Evolutionary conservation across 53 echinoderm and acorn worm genomes (phyloP).

Genomic region (Stichopus horrens): DNA sequence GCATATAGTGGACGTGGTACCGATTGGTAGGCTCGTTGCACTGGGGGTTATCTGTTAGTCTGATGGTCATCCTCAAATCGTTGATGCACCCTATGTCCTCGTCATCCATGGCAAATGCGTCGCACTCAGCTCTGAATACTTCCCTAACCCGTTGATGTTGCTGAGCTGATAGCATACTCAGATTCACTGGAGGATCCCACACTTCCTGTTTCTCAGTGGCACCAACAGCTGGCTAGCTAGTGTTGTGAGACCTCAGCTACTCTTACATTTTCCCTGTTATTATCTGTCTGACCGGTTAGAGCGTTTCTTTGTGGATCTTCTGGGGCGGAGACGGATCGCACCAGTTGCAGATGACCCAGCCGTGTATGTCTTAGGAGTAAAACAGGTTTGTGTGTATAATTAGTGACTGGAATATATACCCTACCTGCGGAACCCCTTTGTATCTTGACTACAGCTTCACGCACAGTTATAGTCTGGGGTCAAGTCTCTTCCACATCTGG

Average conservation of each 20-base stretch:
- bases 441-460: neutral
- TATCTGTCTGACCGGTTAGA: too few species aligned
- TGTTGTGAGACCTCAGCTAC: neutral
- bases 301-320: too few species aligned
- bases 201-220: neutral
- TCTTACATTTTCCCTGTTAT: neutral
- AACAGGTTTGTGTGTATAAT: neutral
- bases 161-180: neutral
- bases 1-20: neutral
- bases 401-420: neutral
- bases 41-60: neutral
- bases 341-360: constrained; percentile 1
- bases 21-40: neutral
- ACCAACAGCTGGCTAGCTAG: neutral
- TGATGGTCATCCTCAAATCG: neutral
- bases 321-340: neutral
- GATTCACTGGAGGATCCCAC: neutral
- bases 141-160: neutral
- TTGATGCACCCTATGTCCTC: neutral
- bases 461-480: neutral
- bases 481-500: neutral
- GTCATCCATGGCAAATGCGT: neutral
- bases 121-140: neutral
- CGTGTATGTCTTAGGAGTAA: neutral
- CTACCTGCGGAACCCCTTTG: neutral